phyloP scores from a whole-genome alignment of 2,797 vertebrate genomes.

The Pipistrellus kuhlii region DNA sequence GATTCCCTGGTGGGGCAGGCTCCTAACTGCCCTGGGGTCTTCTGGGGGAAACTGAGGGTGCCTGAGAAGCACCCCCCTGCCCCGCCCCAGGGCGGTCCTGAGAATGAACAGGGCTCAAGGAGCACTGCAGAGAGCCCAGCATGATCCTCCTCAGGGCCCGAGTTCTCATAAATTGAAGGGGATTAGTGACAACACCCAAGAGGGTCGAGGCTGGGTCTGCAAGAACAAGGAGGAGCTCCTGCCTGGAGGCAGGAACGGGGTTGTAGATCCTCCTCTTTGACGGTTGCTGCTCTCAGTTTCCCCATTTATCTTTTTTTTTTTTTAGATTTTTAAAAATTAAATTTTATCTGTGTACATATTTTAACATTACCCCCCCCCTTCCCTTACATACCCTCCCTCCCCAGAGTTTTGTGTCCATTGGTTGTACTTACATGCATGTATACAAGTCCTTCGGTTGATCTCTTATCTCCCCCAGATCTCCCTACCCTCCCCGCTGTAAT shows the following conservation, averaged over 20 bases:
- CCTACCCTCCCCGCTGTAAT: no score
- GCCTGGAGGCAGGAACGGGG: background rate
- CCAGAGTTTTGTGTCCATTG: no score
- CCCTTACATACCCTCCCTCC: no score
- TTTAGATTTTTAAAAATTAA: no score
- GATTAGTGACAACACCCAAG: accelerated
- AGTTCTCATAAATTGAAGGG: background rate
- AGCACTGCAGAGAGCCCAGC: background rate
- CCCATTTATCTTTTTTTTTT: background rate
- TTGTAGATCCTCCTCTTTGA: background rate
- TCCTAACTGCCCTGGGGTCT: background rate
- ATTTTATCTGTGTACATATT: no score
- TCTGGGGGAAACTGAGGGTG: background rate
- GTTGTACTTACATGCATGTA: no score
- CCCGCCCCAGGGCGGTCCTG: background rate
- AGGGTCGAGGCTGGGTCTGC: background rate
- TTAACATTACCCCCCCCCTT: no score
- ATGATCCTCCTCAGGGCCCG: background rate
- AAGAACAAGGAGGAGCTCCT: background rate
- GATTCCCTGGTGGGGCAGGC: background rate
- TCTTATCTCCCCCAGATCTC: no score
- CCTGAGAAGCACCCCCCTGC: background rate
- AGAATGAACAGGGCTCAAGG: background rate
- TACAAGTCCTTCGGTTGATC: no score
- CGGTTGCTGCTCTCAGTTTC: background rate